These are phyloP conservation scores for Chrysaora quinquecirrha DNA, from an alignment of 30 jellyfish, hydroid and myxozoan genomes.

Conservation along the genomic window DNA sequence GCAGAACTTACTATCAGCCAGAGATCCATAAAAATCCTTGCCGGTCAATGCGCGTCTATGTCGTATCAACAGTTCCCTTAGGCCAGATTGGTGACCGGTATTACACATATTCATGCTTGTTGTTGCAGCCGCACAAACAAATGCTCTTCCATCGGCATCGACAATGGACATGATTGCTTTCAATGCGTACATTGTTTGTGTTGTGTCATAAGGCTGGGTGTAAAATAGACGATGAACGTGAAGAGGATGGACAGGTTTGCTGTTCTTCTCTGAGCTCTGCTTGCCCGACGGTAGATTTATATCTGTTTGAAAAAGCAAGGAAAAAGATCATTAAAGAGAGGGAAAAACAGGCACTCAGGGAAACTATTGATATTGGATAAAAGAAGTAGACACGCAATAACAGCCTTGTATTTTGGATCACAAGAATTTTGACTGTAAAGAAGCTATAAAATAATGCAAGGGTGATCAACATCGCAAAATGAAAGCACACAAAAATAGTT, in stretches of 20 bases:
- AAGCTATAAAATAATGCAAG: too few species aligned
- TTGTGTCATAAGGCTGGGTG: conserved; percentile 88
- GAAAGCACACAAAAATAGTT: too few species aligned
- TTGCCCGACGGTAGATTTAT: not conserved
- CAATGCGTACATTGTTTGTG: conserved; percentile 76
- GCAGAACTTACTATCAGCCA: conserved; percentile 89
- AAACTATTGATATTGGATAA: too few species aligned
- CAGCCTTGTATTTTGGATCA: too few species aligned
- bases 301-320: not conserved
- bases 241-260: conserved; percentile 76
- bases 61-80: conserved; percentile 87
- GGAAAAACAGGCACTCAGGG: too few species aligned
- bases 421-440: too few species aligned
- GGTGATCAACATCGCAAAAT: too few species aligned
- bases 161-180: conserved; percentile 59
- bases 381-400: too few species aligned
- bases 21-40: conserved; percentile 89
- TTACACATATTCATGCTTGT: conserved; percentile 90
- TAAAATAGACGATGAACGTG: conserved; percentile 81
- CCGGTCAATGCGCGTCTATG: conserved; percentile 91
- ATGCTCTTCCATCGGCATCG: conserved; percentile 80
- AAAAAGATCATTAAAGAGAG: not conserved
- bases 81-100: conserved; percentile 85
- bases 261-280: not conserved
- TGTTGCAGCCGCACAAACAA: conserved; percentile 90